Evolutionary conservation across 2,113 vertebrate species (phyloP).

Genomic region (Chaetura pelagica): DNA sequence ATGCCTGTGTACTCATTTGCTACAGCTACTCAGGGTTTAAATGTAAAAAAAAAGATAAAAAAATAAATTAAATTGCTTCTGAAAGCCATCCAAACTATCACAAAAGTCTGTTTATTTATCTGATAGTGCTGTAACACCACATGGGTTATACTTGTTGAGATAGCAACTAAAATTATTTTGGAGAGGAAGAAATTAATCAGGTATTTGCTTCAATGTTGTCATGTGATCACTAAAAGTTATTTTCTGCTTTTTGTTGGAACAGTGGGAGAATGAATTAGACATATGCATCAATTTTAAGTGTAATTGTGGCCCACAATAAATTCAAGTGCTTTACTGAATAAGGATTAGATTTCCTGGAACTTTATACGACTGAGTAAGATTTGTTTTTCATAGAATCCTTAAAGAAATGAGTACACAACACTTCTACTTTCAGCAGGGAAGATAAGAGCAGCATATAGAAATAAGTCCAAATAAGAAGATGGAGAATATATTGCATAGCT

Average conservation of each 20-base stretch:
- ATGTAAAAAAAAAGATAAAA: background rate
- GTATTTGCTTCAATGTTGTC: background rate
- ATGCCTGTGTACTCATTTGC: background rate
- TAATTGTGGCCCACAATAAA: background rate
- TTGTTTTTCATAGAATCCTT: background rate
- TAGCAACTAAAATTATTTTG: background rate
- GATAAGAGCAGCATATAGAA: background rate
- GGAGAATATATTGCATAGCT: background rate
- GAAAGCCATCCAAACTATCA: background rate
- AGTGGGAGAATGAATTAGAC: background rate
- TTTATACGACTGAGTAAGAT: background rate
- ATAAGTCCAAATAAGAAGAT: background rate
- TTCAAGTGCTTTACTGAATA: background rate
- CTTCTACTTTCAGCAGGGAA: background rate
- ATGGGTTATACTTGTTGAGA: background rate
- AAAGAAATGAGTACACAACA: background rate
- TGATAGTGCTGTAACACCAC: background rate
- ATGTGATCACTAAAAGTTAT: background rate
- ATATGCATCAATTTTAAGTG: background rate
- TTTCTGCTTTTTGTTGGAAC: background rate
- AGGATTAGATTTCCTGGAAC: background rate
- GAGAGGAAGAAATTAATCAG: background rate
- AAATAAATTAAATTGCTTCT: background rate
- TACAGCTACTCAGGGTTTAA: background rate
- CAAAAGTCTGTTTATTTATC: background rate